phyloP scores from a whole-genome alignment of 2,113 vertebrate genomes.

The Aegithalos caudatus region DNA sequence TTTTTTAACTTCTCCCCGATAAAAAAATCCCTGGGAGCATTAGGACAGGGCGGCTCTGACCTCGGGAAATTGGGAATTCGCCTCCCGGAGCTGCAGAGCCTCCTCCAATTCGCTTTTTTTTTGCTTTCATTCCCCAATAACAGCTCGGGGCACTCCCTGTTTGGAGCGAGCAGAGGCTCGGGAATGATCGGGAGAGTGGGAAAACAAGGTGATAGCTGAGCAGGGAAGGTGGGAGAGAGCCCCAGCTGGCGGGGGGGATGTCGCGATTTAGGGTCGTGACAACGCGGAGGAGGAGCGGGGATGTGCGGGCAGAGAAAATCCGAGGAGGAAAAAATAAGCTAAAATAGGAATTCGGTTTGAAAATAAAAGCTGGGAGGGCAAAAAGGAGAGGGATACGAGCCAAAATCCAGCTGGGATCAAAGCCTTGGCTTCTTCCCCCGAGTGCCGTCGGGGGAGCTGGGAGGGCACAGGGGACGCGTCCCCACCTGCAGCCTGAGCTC shows the following conservation, averaged over 20 bases:
- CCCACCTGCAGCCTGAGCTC: fast-evolving
- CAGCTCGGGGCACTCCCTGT: background rate
- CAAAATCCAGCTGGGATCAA: background rate
- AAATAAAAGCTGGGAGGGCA: background rate
- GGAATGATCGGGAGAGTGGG: background rate
- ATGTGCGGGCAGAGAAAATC: background rate
- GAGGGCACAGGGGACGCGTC: background rate
- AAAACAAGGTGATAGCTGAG: background rate
- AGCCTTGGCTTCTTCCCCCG: background rate
- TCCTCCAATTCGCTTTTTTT: background rate
- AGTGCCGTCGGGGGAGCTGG: background rate
- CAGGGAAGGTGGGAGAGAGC: background rate
- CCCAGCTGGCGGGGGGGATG: fast-evolving
- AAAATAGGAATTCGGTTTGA: background rate
- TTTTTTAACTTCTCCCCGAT: background rate
- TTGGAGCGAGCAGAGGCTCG: background rate
- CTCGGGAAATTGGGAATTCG: background rate
- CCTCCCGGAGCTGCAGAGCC: background rate
- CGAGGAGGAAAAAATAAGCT: background rate
- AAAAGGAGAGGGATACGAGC: background rate
- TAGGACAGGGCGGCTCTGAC: no score
- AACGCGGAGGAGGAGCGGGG: background rate
- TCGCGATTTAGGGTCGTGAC: background rate
- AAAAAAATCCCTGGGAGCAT: no score
- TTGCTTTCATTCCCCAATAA: background rate